Conservation (phyloP, 2,888 invertebrate species). For the Lepidonotus clava region DNA sequence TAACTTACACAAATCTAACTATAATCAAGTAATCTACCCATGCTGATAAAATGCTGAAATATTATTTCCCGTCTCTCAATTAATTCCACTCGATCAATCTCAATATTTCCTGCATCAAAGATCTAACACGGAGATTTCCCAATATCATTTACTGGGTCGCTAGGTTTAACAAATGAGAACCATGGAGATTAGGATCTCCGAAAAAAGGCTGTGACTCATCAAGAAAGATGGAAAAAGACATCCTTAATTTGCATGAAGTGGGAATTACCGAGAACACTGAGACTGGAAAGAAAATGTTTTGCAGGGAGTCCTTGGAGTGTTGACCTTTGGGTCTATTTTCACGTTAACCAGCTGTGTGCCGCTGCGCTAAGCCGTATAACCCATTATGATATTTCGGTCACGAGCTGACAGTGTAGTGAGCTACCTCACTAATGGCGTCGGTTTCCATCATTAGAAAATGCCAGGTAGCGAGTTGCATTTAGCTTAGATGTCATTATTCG, state of each 20-base stretch:
- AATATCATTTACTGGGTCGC: no score
- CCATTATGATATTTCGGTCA: conserved; percentile 16
- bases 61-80: no score
- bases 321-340: conserved; percentile 5
- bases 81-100: no score
- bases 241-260: conserved; percentile 10
- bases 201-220: neutral
- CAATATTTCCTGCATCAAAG: no score
- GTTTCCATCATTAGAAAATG: conserved; percentile 16
- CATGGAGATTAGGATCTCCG: no score
- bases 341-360: neutral
- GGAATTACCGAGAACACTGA: neutral
- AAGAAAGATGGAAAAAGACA: neutral
- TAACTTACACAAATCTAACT: no score
- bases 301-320: neutral
- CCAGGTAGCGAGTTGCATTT: conserved; percentile 23
- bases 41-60: no score
- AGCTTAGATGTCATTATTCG: conserved; percentile 6
- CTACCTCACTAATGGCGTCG: neutral
- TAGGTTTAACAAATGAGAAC: no score
- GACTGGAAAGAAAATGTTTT: neutral
- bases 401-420: neutral
- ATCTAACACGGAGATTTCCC: no score
- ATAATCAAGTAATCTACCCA: no score
- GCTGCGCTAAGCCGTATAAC: neutral